These are phyloP conservation scores for Drosophila histrio DNA, from an alignment of 2,888 invertebrate genomes.

Conservation along the genomic window DNA sequence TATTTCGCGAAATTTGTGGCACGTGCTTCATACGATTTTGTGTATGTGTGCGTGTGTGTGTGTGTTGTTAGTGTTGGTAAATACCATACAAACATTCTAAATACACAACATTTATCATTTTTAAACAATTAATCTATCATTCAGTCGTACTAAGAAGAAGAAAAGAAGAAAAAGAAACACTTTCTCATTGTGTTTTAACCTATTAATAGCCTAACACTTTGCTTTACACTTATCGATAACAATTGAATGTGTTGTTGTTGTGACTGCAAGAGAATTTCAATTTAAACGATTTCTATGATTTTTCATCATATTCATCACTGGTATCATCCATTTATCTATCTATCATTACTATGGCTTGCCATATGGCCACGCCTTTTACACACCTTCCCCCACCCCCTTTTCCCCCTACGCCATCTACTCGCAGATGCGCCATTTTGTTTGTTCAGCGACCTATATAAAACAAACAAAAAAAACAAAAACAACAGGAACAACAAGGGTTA, in stretches of 20 bases:
- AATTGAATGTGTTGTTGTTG: neutral
- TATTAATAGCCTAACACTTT: neutral
- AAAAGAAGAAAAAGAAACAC: no score
- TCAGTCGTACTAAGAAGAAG: neutral
- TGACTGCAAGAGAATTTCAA: neutral
- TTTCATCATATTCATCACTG: neutral
- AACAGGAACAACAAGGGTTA: constrained; percentile 1
- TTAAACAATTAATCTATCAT: constrained; percentile 3
- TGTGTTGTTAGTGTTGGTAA: constrained; percentile 10
- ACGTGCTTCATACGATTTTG: neutral
- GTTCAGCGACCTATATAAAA: constrained; percentile 10
- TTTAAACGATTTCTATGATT: no score
- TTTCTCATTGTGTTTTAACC: neutral
- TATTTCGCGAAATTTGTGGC: neutral
- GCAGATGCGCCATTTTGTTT: constrained; percentile 12
- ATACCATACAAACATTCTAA: neutral
- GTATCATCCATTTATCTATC: neutral
- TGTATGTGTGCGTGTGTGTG: neutral
- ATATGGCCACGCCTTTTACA: constrained; percentile 2
- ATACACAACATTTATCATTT: neutral
- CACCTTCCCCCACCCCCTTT: no score
- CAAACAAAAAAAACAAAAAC: neutral
- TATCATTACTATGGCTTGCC: constrained; percentile 3
- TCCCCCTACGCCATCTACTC: neutral
- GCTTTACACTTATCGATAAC: neutral